Conservation (phyloP, 2,888 invertebrate genomes). For the Axea sp. region DNA sequence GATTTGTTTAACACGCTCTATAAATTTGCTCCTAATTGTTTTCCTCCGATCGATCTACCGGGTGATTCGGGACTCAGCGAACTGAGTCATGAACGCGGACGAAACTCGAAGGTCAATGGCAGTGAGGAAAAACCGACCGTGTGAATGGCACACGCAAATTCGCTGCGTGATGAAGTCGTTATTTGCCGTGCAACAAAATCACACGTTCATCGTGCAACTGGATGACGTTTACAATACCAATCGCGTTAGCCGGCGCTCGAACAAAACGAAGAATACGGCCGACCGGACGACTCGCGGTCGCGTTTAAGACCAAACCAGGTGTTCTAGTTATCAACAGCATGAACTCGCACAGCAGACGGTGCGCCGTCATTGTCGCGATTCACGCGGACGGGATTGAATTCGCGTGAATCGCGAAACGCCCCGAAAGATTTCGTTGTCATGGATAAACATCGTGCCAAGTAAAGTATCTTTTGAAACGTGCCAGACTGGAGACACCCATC, state of each 20-base stretch:
- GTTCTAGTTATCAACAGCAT: conserved; percentile 8
- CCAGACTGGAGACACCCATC: conserved; percentile 9
- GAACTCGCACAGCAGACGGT: not conserved
- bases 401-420: conserved; percentile 1
- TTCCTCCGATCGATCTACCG: conserved; percentile 2
- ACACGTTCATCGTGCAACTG: too few species aligned
- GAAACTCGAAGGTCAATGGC: conserved; percentile 17
- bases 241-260: conserved; percentile 18
- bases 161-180: not conserved
- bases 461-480: not conserved
- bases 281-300: not conserved
- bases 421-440: conserved; percentile 6
- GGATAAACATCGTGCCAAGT: conserved; percentile 2
- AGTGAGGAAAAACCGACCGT: conserved; percentile 1
- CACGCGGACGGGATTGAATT: conserved; percentile 3
- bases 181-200: conserved; percentile 20
- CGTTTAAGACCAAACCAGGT: conserved; percentile 11
- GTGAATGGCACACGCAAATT: conserved; percentile 11
- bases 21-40: conserved; percentile 9
- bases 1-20: conserved; percentile 2
- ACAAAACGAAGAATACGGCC: not conserved
- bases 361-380: not conserved
- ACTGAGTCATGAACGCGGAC: too few species aligned
- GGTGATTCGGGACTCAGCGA: too few species aligned
- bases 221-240: too few species aligned